Base-by-base conservation (phyloP, 2,113 vertebrate genomes). In the Eudyptes chrysolophus region DNA sequence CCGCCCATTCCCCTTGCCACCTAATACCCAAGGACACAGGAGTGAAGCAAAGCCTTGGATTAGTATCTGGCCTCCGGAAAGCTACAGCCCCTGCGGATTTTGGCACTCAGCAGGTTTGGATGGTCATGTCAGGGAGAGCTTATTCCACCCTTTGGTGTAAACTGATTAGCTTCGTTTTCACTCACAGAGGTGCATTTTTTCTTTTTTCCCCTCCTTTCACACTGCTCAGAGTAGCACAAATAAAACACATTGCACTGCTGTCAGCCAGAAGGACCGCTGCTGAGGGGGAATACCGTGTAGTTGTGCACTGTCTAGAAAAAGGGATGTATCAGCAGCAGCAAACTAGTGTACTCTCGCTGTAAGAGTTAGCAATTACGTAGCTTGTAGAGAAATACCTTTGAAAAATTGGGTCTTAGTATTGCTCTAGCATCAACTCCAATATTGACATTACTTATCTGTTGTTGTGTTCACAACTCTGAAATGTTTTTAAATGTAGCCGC, bases 21-120 rank as follows among this genome's bases (percentile, higher is more conserved):
- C 42, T 94, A 79, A 89, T 83, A 64, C 74, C 36, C 84, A 96
- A 97, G 93, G 93, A 89, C 94, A 83, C 40, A 24, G 0, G 68
- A 42, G 64, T 80, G 62, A 96, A 94, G 77, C 79, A 96, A 94
- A 96, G 94, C 88, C 70, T 83, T 79, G 92, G 92, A 94, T 96
- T 97, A 96, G 92, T 85, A 40, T 79, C 86, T 90, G 77, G 61
- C 55, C 52, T 96, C 84, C 0, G 6, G 70, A 87, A 87, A 87
- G 84, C 58, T 79, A 6, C 61, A 88, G 76, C 71, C 27, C 49
- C 38, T 84, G 70, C 94, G 87, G 76, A 86, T 90, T 96, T 83
- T 95, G 92, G 93, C 93, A 72, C 85, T 94, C 91, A 87, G 91
- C 81, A 70, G 89, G 81, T 97, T 92, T 83, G 61, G 65, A 79